Evolutionary conservation across 2,888 invertebrate species (phyloP).

Genomic region (Adelphocoris suturalis): DNA sequence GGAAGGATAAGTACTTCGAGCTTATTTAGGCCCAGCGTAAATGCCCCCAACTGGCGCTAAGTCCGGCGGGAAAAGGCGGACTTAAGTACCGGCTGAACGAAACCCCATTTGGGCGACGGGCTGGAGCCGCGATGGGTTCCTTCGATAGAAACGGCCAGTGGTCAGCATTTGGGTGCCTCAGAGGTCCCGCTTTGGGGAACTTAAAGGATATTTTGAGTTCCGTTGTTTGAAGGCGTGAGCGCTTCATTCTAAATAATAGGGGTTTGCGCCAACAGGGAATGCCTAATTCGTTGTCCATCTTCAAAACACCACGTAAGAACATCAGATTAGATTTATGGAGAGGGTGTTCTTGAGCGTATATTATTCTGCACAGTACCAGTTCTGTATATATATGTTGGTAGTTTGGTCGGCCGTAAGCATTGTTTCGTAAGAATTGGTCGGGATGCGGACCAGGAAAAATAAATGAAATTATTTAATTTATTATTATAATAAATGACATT

Average conservation of each 20-base stretch:
- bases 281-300: neutral
- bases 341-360: neutral
- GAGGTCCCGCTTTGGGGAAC: neutral
- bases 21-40: constrained; percentile 20
- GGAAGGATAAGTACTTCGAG: constrained; percentile 13
- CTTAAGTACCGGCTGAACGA: constrained; percentile 7
- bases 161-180: neutral
- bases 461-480: too few relatives aligned
- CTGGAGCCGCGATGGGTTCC: too few relatives aligned
- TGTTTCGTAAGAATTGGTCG: too few relatives aligned
- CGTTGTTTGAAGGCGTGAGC: constrained; percentile 5
- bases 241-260: neutral
- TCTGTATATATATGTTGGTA: neutral
- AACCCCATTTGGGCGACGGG: neutral
- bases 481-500: too few relatives aligned
- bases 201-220: neutral
- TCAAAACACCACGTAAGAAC: too few relatives aligned
- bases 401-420: neutral
- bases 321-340: too few relatives aligned
- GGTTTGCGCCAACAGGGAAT: neutral
- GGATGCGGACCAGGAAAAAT: too few relatives aligned
- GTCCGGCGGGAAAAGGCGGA: neutral
- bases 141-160: neutral
- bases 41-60: constrained; percentile 20
- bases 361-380: neutral